A percentile compares a stretch with the other conserved stretches of the same genome.
Evolutionary conservation across 2,888 invertebrate species (phyloP).

Genomic region (Sesia apiformis): DNA sequence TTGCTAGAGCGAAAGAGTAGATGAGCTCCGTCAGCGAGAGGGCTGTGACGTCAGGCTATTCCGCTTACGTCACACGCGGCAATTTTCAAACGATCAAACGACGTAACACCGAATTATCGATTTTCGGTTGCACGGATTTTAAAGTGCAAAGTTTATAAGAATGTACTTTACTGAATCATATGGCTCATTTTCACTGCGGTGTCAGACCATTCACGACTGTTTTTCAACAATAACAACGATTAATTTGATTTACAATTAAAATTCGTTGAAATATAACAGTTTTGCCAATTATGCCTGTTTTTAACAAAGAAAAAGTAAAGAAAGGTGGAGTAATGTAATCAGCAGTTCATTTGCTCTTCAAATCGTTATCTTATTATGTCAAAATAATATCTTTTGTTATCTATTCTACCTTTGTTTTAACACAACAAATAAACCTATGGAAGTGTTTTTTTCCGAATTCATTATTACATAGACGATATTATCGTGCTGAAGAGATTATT

Average conservation of each 20-base stretch:
- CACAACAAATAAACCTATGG: neutral
- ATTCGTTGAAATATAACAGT: neutral
- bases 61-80: constrained; percentile 67
- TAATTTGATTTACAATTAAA: neutral
- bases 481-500: too few relatives aligned
- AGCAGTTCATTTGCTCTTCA: neutral
- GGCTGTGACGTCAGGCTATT: constrained; percentile 49
- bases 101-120: constrained; percentile 59
- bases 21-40: neutral
- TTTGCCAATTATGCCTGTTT: neutral
- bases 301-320: neutral
- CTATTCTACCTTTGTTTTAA: neutral
- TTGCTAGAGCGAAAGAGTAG: neutral
- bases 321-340: neutral
- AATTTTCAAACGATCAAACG: constrained; percentile 59
- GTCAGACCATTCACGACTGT: neutral
- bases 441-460: neutral
- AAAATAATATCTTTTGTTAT: neutral
- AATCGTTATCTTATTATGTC: neutral
- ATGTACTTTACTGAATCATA: neutral
- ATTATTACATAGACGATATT: too few relatives aligned
- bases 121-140: constrained; percentile 26
- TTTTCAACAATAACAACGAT: neutral
- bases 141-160: constrained; percentile 1
- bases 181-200: neutral